Evolutionary conservation across 2,113 vertebrate genomes (phyloP).

Genomic region (Antechinus flavipes): DNA sequence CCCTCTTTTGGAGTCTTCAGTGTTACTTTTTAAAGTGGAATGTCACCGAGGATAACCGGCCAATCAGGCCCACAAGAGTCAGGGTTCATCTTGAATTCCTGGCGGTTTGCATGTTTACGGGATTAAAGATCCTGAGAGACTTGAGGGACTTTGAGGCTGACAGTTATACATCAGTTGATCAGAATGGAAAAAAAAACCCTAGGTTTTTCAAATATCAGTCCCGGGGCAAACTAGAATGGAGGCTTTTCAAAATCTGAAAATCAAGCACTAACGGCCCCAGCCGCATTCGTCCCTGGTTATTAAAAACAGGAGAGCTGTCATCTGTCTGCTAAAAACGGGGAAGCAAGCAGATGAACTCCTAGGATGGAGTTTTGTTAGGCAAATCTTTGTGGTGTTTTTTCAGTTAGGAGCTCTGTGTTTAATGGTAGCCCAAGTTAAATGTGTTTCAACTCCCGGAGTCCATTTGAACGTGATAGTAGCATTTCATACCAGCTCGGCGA

Average conservation of each 20-base stretch:
- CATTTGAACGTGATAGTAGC: background rate
- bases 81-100: conserved; percentile 50
- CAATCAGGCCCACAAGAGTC: conserved; percentile 70
- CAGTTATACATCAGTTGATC: conserved; percentile 40
- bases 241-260: conserved; percentile 17
- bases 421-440: background rate
- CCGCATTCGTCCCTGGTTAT: background rate
- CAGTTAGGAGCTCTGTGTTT: background rate
- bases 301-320: background rate
- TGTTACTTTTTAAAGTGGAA: conserved; percentile 70
- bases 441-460: background rate
- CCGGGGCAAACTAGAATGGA: background rate
- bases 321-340: background rate
- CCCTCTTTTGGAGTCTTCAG: conserved; percentile 57
- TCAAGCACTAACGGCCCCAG: background rate
- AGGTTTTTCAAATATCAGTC: conserved; percentile 6
- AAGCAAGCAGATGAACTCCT: background rate
- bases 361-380: background rate
- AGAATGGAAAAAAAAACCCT: conserved; percentile 17
- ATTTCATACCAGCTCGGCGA: background rate
- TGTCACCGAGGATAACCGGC: conserved; percentile 52
- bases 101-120: conserved; percentile 61
- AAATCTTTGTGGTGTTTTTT: background rate
- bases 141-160: conserved; percentile 32
- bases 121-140: conserved; percentile 49